These are phyloP conservation scores for Zoroaster sp. DNA, from an alignment of 53 echinoderm and acorn worm species.

Conservation along the genomic window DNA sequence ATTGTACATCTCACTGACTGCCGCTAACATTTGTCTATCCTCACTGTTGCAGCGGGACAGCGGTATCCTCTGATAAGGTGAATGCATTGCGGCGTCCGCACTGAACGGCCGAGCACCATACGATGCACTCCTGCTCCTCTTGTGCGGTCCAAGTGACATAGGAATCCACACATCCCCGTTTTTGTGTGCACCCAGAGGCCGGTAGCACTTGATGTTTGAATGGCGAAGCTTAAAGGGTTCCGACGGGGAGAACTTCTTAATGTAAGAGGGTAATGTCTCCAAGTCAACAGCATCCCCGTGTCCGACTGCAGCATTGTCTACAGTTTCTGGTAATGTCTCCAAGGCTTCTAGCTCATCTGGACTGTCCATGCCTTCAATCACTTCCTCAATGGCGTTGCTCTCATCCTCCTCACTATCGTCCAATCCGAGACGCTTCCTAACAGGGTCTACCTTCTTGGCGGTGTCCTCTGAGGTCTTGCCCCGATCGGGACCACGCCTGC, in stretches of 20 bases:
- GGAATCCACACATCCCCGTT: slow-evolving; percentile 75
- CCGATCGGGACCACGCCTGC: slow-evolving; percentile 9
- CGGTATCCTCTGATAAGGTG: slow-evolving; percentile 55
- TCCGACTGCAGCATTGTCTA: slow-evolving; percentile 24
- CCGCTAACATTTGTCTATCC: slow-evolving; percentile 51
- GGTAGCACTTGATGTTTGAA: slow-evolving; percentile 73
- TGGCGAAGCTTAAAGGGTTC: slow-evolving; percentile 66
- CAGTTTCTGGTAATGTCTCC: slow-evolving; percentile 63
- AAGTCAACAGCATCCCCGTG: slow-evolving; percentile 33
- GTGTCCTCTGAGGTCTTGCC: not conserved
- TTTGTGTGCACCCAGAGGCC: slow-evolving; percentile 59
- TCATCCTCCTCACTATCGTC: slow-evolving; percentile 75
- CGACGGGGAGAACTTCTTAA: not conserved
- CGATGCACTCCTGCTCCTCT: slow-evolving; percentile 21
- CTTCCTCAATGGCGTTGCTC: slow-evolving; percentile 57
- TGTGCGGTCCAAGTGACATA: slow-evolving; percentile 33
- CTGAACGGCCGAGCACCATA: slow-evolving; percentile 62
- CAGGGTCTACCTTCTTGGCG: slow-evolving; percentile 41
- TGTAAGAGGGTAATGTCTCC: slow-evolving; percentile 37
- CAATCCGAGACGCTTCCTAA: slow-evolving; percentile 45
- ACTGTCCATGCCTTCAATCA: slow-evolving; percentile 68
- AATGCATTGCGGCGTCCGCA: slow-evolving; percentile 61
- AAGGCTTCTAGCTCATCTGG: slow-evolving; percentile 95
- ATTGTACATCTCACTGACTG: slow-evolving; percentile 51
- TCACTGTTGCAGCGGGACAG: slow-evolving; percentile 73